Percentiles rank a stretch among this genome's conserved stretches.
Evolutionary conservation across 1,140 invertebrate genomes (phyloP).

Genomic region (Caenorhabditis elegans): WBcel235 BX284606.5:4959001-4959500

Average conservation of each 20-base stretch:
- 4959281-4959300: conserved; percentile 8
- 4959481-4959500: neutral
- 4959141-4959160: neutral
- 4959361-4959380: neutral
- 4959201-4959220: conserved; percentile 3
- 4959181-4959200: neutral
- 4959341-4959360: neutral
- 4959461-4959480: neutral
- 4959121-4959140: neutral
- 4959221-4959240: neutral
- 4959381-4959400: neutral
- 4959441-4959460: neutral
- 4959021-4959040: neutral
- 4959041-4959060: neutral
- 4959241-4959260: neutral
- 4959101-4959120: neutral
- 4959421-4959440: too few species aligned
- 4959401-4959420: too few species aligned
- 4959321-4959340: conserved; percentile 4
- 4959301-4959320: conserved; percentile 18
- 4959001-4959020: too few species aligned
- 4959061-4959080: neutral
- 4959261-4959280: conserved; percentile 12
- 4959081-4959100: neutral
- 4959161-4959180: neutral